Base-by-base conservation (phyloP, 2,888 invertebrate species). In the Escarpia spicata region DNA sequence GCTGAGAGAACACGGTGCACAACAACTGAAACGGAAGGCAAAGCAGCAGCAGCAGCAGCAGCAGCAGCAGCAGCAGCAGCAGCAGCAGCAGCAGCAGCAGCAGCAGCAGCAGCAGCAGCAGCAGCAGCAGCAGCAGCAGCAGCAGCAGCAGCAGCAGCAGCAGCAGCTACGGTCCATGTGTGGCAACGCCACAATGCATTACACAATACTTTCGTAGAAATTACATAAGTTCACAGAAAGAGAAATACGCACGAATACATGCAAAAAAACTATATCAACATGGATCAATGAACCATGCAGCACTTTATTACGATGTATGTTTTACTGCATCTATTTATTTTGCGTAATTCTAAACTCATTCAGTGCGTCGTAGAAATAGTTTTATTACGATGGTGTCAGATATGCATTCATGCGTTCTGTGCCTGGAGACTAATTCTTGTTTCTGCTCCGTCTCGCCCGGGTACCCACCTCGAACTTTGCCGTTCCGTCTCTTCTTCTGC, bases 401-500 rank as follows among this genome's bases (percentile, higher is more conserved):
- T 52, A 52, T 52, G 52, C 15, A 52, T 52, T 9, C 10, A 52
- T 4, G 52, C 75, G 2, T 15, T 15, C 19, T 19, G 75, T 4
- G 75, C 19, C 15, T 19, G 26, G 26, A 26, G 26, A 75, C 3
- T 75, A 75, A 6, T 75, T 75, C 19, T 6, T 75, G 75, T 75
- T 75, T 75, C 75, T 2, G 4, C 19, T 75, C 52, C 52, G 52
- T 52, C 52, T 52, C 45, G 10, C 45, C 45, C 45, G 0, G 8
- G 10, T 45, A 75, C 75, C n/a, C n/a, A 75, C 75, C 75, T 75
- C 75, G 75, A 19, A 44, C 92, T 92, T 89, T 92, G 43, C 90
- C 92, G 92, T 89, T 93, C 92, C 92, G 92, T 93, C n/a, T 92
- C 91, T 44, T 92, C 92, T 15, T 92, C 92, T 91, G 93, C 92